Percentiles rank a stretch among this genome's conserved stretches.
These are phyloP conservation scores for Spea bombifrons DNA, from an alignment of 2,113 vertebrate genomes.

Conservation along the genomic window DNA sequence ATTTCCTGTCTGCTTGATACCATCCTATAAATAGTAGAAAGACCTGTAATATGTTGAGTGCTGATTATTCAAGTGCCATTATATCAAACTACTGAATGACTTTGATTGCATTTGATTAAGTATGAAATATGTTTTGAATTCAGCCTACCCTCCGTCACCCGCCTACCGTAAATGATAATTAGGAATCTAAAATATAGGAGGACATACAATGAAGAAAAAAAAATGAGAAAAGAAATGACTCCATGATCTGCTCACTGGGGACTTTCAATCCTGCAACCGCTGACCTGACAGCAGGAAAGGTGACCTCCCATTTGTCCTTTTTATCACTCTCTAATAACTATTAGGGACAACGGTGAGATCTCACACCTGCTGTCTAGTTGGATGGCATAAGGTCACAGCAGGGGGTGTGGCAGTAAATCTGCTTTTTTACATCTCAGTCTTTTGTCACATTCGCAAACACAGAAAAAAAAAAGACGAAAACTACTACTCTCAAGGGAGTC, in stretches of 20 bases:
- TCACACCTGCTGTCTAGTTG: conserved; percentile 85
- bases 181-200: conserved; percentile 54
- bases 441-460: conserved; percentile 49
- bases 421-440: conserved; percentile 57
- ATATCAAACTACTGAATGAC: conserved; percentile 56
- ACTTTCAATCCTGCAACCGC: conserved; percentile 71
- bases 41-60: conserved; percentile 60
- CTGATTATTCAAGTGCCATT: conserved; percentile 60
- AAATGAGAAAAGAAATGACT: conserved; percentile 47
- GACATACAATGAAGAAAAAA: conserved; percentile 55
- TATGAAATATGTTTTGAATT: conserved; percentile 56
- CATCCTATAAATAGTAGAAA: conserved; percentile 52
- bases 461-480: conserved; percentile 35
- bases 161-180: conserved; percentile 52
- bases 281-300: conserved; percentile 76
- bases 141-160: conserved; percentile 45
- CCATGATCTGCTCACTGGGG: conserved; percentile 68
- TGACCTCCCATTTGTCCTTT: conserved; percentile 78
- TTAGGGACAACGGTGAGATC: conserved; percentile 67
- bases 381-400: conserved; percentile 60
- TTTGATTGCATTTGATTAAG: conserved; percentile 64
- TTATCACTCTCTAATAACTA: conserved; percentile 82
- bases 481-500: conserved; percentile 47
- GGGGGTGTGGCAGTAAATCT: conserved; percentile 58
- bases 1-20: conserved; percentile 52